A percentile compares a stretch with the other conserved stretches of the same genome.
Conservation (phyloP, 1,140 invertebrate genomes). For the Neodiprion pinetum region DNA sequence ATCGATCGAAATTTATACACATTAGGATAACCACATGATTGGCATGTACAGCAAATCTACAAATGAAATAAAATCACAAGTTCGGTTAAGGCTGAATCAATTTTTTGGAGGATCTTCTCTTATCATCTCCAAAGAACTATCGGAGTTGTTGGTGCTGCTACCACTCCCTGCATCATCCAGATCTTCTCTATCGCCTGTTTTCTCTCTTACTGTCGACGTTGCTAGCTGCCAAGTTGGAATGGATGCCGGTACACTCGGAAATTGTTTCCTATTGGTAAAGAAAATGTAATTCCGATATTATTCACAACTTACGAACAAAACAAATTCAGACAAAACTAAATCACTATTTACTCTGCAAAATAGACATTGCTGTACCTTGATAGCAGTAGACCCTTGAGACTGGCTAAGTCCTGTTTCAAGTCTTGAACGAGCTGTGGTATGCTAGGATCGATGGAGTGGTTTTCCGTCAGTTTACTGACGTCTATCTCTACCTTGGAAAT, state of each 20-base stretch:
- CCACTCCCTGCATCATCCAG: constrained; percentile 54
- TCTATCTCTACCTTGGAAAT: constrained; percentile 66
- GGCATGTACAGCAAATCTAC: constrained; percentile 9
- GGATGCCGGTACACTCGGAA: constrained; percentile 74
- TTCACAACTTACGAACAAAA: constrained; percentile 10
- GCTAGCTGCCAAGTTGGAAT: constrained; percentile 79
- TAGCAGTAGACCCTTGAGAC: constrained; percentile 77
- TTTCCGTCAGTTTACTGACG: constrained; percentile 64
- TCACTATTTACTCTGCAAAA: not conserved
- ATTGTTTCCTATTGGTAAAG: constrained; percentile 70
- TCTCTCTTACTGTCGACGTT: constrained; percentile 49
- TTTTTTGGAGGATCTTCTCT: constrained; percentile 57
- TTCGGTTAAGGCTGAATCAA: constrained; percentile 26
- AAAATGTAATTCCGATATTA: constrained; percentile 28
- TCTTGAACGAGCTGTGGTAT: constrained; percentile 70
- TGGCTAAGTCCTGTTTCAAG: constrained; percentile 76
- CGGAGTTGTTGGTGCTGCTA: constrained; percentile 60
- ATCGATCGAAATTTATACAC: not conserved
- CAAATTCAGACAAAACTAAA: not conserved
- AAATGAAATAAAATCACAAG: constrained; percentile 6
- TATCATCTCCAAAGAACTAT: constrained; percentile 62
- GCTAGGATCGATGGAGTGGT: constrained; percentile 57
- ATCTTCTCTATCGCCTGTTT: constrained; percentile 54
- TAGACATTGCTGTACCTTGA: constrained; percentile 65
- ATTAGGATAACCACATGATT: not conserved